These are phyloP conservation scores for Dendrolimus pini DNA, from an alignment of 2,888 invertebrate genomes.

Conservation along the genomic window DNA sequence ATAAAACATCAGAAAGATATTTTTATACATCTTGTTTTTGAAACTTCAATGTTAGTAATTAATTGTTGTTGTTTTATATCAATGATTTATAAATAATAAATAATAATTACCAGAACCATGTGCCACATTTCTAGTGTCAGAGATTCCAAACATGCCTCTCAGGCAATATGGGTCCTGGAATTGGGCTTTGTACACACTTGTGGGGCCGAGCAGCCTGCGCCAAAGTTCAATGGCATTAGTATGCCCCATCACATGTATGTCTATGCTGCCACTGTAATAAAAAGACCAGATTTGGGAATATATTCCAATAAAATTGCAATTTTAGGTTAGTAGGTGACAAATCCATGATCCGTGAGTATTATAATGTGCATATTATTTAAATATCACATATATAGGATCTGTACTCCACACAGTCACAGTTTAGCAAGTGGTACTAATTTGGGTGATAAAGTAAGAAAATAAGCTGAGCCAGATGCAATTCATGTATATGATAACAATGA, in stretches of 20 bases:
- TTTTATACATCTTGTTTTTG: no score
- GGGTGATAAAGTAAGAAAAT: no score
- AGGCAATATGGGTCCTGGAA: slow-evolving; percentile 86
- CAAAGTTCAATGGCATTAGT: slow-evolving; percentile 86
- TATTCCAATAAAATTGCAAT: not conserved
- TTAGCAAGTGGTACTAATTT: no score
- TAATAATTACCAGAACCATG: slow-evolving; percentile 89
- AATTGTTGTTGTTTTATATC: no score
- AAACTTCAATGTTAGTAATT: no score
- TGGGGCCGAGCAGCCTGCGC: slow-evolving; percentile 92
- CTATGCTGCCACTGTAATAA: slow-evolving; percentile 86
- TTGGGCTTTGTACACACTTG: slow-evolving; percentile 89
- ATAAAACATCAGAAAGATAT: no score
- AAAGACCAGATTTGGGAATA: not conserved
- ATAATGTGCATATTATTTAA: no score
- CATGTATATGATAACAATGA: no score
- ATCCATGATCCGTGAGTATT: not conserved
- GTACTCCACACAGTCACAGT: no score
- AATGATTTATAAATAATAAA: not conserved
- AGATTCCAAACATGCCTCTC: slow-evolving; percentile 89
- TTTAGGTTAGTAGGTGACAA: not conserved
- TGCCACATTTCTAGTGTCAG: slow-evolving; percentile 95
- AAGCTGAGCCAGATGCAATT: no score
- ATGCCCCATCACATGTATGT: slow-evolving; percentile 86
- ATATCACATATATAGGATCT: no score